Conservation (phyloP, 1,140 invertebrate species). For the Trissolcus basalis region DNA sequence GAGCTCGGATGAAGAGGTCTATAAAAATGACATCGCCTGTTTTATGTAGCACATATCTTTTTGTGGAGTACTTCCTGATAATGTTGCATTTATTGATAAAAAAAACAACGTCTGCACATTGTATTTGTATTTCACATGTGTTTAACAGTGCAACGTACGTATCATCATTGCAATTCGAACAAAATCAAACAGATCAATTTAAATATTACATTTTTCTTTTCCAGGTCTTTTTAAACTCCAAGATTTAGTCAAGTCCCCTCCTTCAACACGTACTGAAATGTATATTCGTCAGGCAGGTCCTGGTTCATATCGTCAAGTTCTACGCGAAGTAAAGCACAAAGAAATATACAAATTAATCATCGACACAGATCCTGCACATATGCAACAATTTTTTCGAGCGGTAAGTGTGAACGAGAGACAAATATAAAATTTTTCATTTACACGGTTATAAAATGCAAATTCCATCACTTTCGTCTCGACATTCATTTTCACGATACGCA, state of each 20-base stretch:
- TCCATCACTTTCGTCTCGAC: too few relatives aligned
- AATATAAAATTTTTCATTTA: too few relatives aligned
- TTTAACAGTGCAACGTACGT: too few relatives aligned
- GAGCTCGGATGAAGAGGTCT: too few relatives aligned
- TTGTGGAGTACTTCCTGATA: too few relatives aligned
- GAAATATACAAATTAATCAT: slow-evolving; percentile 90
- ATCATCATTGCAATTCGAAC: too few relatives aligned
- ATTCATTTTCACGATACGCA: too few relatives aligned
- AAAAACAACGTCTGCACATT: neutral
- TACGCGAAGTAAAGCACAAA: slow-evolving; percentile 87
- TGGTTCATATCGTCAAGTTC: slow-evolving; percentile 85
- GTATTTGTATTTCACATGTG: neutral
- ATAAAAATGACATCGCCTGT: too few relatives aligned
- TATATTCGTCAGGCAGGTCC: slow-evolving; percentile 87
- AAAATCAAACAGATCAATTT: too few relatives aligned
- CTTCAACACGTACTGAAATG: slow-evolving; percentile 84
- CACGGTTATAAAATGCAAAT: too few relatives aligned
- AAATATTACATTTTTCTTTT: slow-evolving; percentile 32
- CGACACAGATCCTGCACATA: slow-evolving; percentile 86
- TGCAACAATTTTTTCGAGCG: slow-evolving; percentile 87
- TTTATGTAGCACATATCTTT: too few relatives aligned
- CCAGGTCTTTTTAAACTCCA: slow-evolving; percentile 92
- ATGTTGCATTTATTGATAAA: too few relatives aligned
- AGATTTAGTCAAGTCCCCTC: slow-evolving; percentile 85
- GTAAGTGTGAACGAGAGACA: slow-evolving; percentile 79